Conservation (phyloP, 2,797 vertebrate genomes). For the Hippoglossus hippoglossus region DNA sequence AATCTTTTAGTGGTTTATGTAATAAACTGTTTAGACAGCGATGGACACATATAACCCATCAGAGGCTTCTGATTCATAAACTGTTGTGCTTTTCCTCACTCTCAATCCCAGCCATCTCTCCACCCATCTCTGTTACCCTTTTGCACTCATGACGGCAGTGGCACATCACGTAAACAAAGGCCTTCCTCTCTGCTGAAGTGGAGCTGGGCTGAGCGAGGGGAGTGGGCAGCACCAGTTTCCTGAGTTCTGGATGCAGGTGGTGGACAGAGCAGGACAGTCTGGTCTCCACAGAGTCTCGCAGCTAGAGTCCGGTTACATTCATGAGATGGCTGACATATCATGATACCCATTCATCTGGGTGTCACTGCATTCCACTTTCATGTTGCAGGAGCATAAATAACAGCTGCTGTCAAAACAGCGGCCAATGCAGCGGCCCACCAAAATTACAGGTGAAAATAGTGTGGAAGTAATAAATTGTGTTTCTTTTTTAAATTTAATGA, state of each 20-base stretch:
- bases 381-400: conserved; percentile 56
- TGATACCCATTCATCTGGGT: conserved; percentile 47
- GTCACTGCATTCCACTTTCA: conserved; percentile 55
- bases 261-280: conserved; percentile 20
- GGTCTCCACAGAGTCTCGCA: conserved; percentile 22
- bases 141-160: background rate
- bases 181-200: background rate
- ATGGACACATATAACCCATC: conserved; percentile 5
- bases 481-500: background rate
- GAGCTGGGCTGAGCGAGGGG: background rate
- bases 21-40: conserved; percentile 4
- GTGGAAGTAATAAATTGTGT: background rate
- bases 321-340: conserved; percentile 56
- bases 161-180: conserved; percentile 16
- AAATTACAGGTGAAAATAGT: background rate
- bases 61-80: conserved; percentile 13
- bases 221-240: conserved; percentile 13
- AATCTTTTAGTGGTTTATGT: background rate
- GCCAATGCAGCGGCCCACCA: background rate
- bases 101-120: conserved; percentile 6
- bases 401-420: conserved; percentile 2
- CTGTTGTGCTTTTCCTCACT: conserved; percentile 6
- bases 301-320: conserved; percentile 55
- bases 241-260: conserved; percentile 13
- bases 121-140: conserved; percentile 1